phyloP scores from a whole-genome alignment of 2,888 invertebrate genomes.

The Antheraea yamamai region DNA sequence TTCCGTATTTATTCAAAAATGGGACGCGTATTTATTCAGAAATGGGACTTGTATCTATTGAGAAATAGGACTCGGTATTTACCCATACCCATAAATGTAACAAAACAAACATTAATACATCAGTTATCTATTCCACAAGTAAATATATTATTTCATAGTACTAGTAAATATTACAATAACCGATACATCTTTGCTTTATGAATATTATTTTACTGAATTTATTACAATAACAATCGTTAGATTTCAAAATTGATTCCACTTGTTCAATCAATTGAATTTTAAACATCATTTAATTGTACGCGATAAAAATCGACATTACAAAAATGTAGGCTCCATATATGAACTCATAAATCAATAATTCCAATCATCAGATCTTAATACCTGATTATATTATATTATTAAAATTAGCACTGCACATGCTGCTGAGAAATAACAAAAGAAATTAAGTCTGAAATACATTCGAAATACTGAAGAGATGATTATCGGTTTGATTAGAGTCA shows the following conservation, averaged over 20 bases:
- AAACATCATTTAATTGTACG: too few relatives aligned
- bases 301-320: too few relatives aligned
- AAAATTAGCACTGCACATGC: background rate
- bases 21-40: background rate
- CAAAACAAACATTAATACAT: background rate
- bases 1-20: background rate
- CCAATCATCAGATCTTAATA: background rate
- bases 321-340: too few relatives aligned
- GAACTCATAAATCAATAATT: too few relatives aligned
- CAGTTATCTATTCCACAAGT: background rate
- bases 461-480: background rate
- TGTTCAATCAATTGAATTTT: too few relatives aligned
- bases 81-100: background rate
- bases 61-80: background rate
- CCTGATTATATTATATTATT: background rate
- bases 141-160: background rate
- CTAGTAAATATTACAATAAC: background rate
- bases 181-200: too few relatives aligned
- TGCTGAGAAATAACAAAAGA: background rate
- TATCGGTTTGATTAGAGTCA: background rate
- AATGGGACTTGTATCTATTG: background rate
- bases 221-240: too few relatives aligned
- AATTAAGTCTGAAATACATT: background rate
- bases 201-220: too few relatives aligned
- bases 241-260: too few relatives aligned